These are phyloP conservation scores for Cryptus viduatorius DNA, from an alignment of 2,888 invertebrate species.

Conservation along the genomic window DNA sequence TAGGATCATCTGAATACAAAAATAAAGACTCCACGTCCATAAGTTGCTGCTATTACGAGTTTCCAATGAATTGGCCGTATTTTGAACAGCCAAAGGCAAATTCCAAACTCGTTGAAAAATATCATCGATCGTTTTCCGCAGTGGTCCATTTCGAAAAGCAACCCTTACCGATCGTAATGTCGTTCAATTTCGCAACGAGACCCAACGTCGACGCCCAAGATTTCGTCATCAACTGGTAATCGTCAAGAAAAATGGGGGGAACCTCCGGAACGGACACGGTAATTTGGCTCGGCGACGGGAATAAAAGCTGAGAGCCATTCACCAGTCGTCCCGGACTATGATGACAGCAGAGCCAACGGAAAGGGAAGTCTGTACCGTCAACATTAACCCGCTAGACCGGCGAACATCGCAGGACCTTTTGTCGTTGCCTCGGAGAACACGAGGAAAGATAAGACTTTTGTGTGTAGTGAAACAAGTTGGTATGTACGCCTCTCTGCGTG, in stretches of 20 bases:
- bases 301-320: conserved; percentile 18
- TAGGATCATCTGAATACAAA: background rate
- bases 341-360: background rate
- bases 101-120: conserved; percentile 59
- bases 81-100: conserved; percentile 43
- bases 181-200: conserved; percentile 6
- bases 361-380: background rate
- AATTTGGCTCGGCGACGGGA: conserved; percentile 6
- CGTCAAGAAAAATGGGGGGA: background rate
- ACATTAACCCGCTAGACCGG: background rate
- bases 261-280: background rate
- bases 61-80: conserved; percentile 43
- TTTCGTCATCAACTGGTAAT: conserved; percentile 36
- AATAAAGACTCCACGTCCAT: background rate
- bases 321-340: background rate
- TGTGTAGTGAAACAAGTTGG: background rate
- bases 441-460: conserved; percentile 27
- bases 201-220: conserved; percentile 19
- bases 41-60: conserved; percentile 24
- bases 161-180: conserved; percentile 8
- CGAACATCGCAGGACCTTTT: background rate
- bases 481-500: background rate
- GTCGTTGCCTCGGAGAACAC: background rate
- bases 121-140: conserved; percentile 24
- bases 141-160: background rate